phyloP scores from a whole-genome alignment of 2,888 invertebrate genomes.

The Epicampocera succincta region DNA sequence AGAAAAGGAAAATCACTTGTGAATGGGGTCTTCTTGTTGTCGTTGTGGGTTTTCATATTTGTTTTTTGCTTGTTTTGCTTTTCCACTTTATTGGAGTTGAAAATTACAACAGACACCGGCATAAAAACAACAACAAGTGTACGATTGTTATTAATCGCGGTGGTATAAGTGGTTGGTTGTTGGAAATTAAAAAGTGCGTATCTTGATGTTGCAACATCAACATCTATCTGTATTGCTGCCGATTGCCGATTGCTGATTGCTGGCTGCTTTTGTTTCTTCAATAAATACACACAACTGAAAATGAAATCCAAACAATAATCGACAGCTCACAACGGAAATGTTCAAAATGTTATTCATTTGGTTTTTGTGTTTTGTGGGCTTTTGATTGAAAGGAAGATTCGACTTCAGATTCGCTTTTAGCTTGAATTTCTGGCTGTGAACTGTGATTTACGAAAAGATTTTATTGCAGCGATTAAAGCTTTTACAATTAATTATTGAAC shows the following conservation, averaged over 20 bases:
- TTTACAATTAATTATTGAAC: slow-evolving; percentile 41
- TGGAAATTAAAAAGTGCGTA: slow-evolving; percentile 69
- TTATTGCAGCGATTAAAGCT: slow-evolving; percentile 27
- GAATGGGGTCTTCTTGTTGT: slow-evolving; percentile 62
- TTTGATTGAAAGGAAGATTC: slow-evolving; percentile 43
- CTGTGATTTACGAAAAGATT: slow-evolving; percentile 5
- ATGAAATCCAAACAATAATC: slow-evolving; percentile 59
- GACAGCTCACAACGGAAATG: slow-evolving; percentile 68
- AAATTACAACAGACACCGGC: slow-evolving; percentile 20
- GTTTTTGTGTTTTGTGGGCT: slow-evolving; percentile 8
- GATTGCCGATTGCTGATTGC: slow-evolving; percentile 40
- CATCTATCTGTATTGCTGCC: slow-evolving; percentile 5
- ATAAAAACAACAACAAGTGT: slow-evolving; percentile 1
- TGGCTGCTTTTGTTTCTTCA: slow-evolving; percentile 38
- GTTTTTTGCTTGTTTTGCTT: not conserved
- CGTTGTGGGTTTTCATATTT: not conserved
- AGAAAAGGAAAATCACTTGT: slow-evolving; percentile 58
- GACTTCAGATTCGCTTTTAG: slow-evolving; percentile 43
- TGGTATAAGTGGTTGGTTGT: slow-evolving; percentile 50
- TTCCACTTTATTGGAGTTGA: not conserved
- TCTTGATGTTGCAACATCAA: slow-evolving; percentile 67
- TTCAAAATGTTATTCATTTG: slow-evolving; percentile 55
- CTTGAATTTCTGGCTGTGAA: slow-evolving; percentile 10
- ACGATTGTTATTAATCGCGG: slow-evolving; percentile 16
- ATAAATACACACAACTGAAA: slow-evolving; percentile 15